Conservation (phyloP, 53 echinoderm and acorn worm species). For the Mesocentrotus franciscanus region DNA sequence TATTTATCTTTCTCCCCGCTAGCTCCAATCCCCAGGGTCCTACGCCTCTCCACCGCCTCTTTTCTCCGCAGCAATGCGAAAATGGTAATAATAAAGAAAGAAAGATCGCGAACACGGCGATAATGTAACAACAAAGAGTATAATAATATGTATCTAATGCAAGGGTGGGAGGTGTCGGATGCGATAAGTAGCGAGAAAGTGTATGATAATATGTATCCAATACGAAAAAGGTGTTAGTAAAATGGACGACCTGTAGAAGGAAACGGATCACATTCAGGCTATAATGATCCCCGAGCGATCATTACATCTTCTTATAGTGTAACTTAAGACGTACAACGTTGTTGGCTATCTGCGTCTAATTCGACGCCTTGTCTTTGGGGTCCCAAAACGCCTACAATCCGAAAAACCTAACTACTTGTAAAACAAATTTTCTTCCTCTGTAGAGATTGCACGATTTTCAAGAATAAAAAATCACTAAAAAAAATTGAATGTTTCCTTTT, state of each 20-base stretch:
- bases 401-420: neutral
- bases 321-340: neutral
- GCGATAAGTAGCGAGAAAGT: neutral
- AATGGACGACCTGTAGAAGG: slow-evolving; percentile 9
- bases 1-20: slow-evolving; percentile 14
- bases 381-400: neutral
- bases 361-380: neutral
- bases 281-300: neutral
- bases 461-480: neutral
- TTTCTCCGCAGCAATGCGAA: neutral
- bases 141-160: slow-evolving; percentile 6
- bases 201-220: slow-evolving; percentile 48
- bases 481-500: neutral
- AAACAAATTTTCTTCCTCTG: neutral
- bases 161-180: neutral
- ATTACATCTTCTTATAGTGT: slow-evolving; percentile 21
- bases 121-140: neutral
- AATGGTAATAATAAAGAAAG: neutral
- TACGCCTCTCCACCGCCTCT: neutral
- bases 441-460: neutral
- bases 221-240: slow-evolving; percentile 28
- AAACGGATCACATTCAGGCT: slow-evolving; percentile 13
- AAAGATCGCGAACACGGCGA: neutral
- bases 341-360: neutral
- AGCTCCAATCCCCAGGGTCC: neutral